phyloP scores from a whole-genome alignment of 2,888 invertebrate species.

The Prostheceraeus crozeri region DNA sequence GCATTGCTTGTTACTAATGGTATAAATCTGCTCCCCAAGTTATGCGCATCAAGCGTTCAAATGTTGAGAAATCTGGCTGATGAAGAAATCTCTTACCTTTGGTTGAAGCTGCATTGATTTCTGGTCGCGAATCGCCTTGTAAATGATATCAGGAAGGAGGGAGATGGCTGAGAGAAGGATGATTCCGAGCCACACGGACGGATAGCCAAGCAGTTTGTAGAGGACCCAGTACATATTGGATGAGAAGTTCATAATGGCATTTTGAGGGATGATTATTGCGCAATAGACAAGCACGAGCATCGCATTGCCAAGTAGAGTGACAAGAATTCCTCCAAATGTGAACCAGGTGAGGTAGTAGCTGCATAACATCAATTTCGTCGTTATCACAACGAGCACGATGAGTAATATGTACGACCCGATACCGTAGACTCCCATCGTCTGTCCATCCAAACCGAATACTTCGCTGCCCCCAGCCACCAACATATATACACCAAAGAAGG shows the following conservation, averaged over 20 bases:
- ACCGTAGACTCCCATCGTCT: conserved; percentile 40
- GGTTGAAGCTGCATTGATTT: no score
- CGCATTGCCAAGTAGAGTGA: conserved; percentile 47
- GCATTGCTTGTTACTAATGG: no score
- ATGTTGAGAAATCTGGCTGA: no score
- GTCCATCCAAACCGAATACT: conserved; percentile 45
- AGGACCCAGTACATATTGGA: conserved; percentile 17
- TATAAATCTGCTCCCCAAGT: no score
- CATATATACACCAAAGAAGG: conserved; percentile 51
- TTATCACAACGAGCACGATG: conserved; percentile 26
- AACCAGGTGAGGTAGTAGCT: conserved; percentile 49
- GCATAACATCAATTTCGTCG: conserved; percentile 46
- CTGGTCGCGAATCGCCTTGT: conserved; percentile 43
- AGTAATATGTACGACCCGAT: conserved; percentile 31
- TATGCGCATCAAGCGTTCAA: no score
- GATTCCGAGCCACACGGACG: conserved; percentile 46
- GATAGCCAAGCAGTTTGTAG: conserved; percentile 25
- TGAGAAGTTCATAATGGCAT: no score
- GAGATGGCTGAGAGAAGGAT: conserved; percentile 46
- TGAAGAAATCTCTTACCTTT: no score
- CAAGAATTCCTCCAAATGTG: conserved; percentile 45
- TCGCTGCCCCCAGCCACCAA: conserved; percentile 44
- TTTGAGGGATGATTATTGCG: conserved; percentile 44
- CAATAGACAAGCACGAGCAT: conserved; percentile 46
- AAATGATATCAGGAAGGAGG: conserved; percentile 49